A percentile compares a stretch with the other conserved stretches of the same genome.
Evolutionary conservation across 2,797 vertebrate species (phyloP).

Genomic region (Lacerta viridis): DNA sequence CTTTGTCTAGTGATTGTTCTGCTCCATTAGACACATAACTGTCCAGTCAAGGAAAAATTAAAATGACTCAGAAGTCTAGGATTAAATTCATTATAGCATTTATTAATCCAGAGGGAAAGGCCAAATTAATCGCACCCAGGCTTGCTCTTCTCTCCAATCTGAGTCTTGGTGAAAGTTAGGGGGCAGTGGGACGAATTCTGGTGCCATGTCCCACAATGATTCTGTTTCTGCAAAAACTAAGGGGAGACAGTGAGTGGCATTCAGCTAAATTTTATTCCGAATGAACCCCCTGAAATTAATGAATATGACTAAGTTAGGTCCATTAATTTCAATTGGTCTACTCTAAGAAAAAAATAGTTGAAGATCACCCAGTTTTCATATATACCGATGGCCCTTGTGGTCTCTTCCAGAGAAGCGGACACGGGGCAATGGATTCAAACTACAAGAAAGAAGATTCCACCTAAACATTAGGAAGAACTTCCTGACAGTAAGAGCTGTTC

Average conservation of each 20-base stretch:
- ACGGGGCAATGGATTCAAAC: too few relatives aligned
- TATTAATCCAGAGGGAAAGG: slow-evolving; percentile 41
- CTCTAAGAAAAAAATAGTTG: too few relatives aligned
- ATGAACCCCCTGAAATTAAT: too few relatives aligned
- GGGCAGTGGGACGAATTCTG: slow-evolving; percentile 56
- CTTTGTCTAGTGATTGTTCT: slow-evolving; percentile 22
- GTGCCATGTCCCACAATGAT: slow-evolving; percentile 44
- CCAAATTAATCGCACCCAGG: slow-evolving; percentile 24
- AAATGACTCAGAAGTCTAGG: slow-evolving; percentile 52
- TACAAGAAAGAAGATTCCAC: too few relatives aligned
- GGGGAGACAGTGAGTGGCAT: not conserved
- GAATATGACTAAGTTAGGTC: too few relatives aligned
- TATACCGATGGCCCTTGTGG: too few relatives aligned
- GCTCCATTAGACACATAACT: slow-evolving; percentile 42
- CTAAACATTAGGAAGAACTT: too few relatives aligned
- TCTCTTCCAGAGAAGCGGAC: too few relatives aligned
- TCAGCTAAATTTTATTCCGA: too few relatives aligned
- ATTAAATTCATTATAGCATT: slow-evolving; percentile 67
- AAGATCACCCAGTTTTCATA: too few relatives aligned
- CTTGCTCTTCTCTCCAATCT: not conserved
- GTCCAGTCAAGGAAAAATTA: slow-evolving; percentile 54
- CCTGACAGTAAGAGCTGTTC: too few relatives aligned
- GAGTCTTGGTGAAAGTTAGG: slow-evolving; percentile 54
- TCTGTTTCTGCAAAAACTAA: slow-evolving; percentile 41
- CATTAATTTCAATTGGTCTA: too few relatives aligned